Base-by-base conservation (phyloP, 2,888 invertebrate genomes). In the Cephus spinipes region DNA sequence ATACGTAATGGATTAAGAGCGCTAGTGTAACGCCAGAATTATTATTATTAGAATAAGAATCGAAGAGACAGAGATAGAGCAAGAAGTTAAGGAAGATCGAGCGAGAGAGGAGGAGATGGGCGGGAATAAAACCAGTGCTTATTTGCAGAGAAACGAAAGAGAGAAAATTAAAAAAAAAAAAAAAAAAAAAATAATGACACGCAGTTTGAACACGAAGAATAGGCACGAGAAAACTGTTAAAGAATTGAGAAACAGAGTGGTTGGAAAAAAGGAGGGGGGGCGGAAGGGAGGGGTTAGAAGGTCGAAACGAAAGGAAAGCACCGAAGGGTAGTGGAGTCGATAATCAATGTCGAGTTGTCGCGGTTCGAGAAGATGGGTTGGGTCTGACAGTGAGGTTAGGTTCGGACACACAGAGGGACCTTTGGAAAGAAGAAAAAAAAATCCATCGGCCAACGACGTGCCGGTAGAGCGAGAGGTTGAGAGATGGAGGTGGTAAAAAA, bases 221-320 rank as follows among this genome's bases (percentile, higher is more conserved):
- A 77, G 80, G 77, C 80, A 40, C 73, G 82, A 75, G 77, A 78
- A 77, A 76, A 83, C n/a, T 73, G 81, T 76, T 69, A 80, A 76
- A 68, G 71, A 78, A 40, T 78, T 68, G 77, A 33, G 12, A 76
- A 75, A 55, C 31, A 23, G 68, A 34, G 55, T 40, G 40, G 33
- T 12, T 68, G 9, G 23, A 15, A 35, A 40, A 36, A 77, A 55
- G 73, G 34, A 69, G 71, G 77, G 11, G 34, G 3, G 12, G 0
- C n/a, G 0, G 0, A 11, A 35, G 55, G 73, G 31, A 30, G 74
- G 71, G 73, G 31, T 3, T 40, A 32, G 36, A 33, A 73, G 73
- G 36, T n/a, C 32, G 68, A 34, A 33, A 33, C 3, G 68, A 73
- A 78, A 74, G 11, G 36, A 73, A 69, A 73, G 71, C 74, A 69